These are phyloP conservation scores for Rhaphigaster nebulosa DNA, from an alignment of 2,888 invertebrate species.

Conservation along the genomic window DNA sequence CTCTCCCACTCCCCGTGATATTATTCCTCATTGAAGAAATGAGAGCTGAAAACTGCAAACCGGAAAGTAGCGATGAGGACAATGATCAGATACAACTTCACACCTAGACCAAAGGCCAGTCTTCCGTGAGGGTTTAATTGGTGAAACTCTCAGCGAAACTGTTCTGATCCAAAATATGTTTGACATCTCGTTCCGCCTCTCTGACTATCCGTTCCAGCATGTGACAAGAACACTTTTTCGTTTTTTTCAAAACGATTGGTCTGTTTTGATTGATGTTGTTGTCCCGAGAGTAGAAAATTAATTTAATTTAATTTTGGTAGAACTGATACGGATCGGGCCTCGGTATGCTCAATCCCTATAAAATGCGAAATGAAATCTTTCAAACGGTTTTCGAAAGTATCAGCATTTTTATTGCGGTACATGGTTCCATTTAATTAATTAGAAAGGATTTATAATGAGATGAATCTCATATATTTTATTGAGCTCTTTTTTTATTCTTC, in stretches of 20 bases:
- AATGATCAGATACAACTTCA: neutral
- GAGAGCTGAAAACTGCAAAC: neutral
- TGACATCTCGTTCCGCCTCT: slow-evolving; percentile 1
- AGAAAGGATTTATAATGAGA: neutral
- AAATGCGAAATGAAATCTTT: neutral
- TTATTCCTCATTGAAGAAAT: neutral
- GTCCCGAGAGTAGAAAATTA: slow-evolving; percentile 6
- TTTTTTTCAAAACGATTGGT: neutral
- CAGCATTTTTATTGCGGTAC: neutral
- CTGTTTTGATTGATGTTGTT: slow-evolving; percentile 35
- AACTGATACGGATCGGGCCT: neutral
- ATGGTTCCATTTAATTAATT: neutral
- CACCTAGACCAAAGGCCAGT: neutral
- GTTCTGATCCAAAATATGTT: neutral
- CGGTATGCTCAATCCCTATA: neutral
- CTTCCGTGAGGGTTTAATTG: slow-evolving; percentile 41
- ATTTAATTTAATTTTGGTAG: neutral
- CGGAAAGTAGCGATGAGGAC: neutral
- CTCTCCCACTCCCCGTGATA: neutral
- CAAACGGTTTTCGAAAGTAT: neutral
- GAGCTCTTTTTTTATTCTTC: too few species aligned
- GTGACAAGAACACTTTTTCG: neutral
- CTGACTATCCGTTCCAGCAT: neutral
- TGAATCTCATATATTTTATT: neutral
- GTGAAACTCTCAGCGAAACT: slow-evolving; percentile 9